Evolutionary conservation across 2,888 invertebrate species (phyloP), one percentile per base, ranked within the genome.

Genomic region (Hydrotaea diabolus): DNA sequence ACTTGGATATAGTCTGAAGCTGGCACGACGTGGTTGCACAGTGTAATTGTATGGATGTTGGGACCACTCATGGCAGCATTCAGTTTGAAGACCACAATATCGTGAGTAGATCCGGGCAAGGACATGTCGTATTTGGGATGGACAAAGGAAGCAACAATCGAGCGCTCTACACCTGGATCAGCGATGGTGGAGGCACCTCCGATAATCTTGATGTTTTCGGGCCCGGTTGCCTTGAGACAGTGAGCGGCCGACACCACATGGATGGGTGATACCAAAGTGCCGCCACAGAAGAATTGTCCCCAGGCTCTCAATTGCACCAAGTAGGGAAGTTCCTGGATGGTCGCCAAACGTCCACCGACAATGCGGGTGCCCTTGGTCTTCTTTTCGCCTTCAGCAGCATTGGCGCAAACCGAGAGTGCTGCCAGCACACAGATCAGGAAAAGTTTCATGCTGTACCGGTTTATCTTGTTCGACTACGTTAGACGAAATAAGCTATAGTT

Each of bases 221-320:
- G 39, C 3, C 11, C 39, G 39, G 19, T 21, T 8, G 17, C 66
- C 3, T 17, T 43, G 39, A 66, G 43, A 7, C 91, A 91, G 62
- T 91, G 91, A 0, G 90, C 91, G 0, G 91, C 91, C 0, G 91
- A 91, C 0, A 91, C 82, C 49, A 91, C 89, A 79, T 66, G 66
- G 53, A 17, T 88, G 87, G 17, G 36, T 39, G 66, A 36, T 1
- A 89, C 84, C 77, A 91, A 74, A 1, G 90, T 86, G 13, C 91
- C 92, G 19, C 91, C 92, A 74, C 91, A 91, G 15, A 88, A 83
- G 69, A 89, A 89, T 26, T 55, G 75, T 0, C 87, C 88, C 1
- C 36, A 15, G 2, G 88, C 64, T 19, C 87, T 86, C 17, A 91
- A 57, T 72, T 88, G 88, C 3, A 90, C 85, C 76, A 90, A 77